These are phyloP conservation scores for Lophura swinhoii DNA, from an alignment of 2,797 vertebrate genomes.

Conservation along the genomic window DNA sequence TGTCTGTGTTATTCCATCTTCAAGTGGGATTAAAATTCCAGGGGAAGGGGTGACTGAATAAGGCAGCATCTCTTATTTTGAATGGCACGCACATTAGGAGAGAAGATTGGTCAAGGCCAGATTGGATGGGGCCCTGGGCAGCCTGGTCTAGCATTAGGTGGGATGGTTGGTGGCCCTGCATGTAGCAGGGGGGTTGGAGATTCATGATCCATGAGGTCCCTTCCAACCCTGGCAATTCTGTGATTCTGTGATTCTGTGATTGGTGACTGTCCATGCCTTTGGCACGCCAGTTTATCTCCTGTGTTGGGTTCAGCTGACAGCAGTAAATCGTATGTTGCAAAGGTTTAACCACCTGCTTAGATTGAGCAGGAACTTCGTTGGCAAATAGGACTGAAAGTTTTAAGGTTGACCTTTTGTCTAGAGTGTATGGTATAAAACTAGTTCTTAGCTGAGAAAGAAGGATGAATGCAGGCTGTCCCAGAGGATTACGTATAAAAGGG, in stretches of 20 bases:
- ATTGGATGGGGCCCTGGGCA: too few species aligned
- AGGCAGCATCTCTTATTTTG: not conserved
- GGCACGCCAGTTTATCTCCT: not conserved
- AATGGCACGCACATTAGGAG: not conserved
- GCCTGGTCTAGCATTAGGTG: too few species aligned
- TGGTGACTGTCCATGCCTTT: not conserved
- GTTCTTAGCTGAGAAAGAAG: not conserved
- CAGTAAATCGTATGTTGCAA: not conserved
- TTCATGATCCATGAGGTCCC: too few species aligned
- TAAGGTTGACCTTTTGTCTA: not conserved
- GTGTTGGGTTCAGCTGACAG: not conserved
- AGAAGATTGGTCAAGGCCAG: not conserved
- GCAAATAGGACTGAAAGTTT: not conserved
- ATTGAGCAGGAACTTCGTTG: not conserved
- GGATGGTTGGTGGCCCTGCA: too few species aligned
- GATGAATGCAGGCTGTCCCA: not conserved
- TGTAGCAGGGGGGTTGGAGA: too few species aligned
- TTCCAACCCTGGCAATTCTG: too few species aligned
- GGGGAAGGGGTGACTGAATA: not conserved
- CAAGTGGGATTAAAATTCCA: conserved; percentile 4
- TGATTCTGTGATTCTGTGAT: too few species aligned
- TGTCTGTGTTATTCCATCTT: not conserved
- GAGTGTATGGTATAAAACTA: not conserved
- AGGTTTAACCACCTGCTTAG: not conserved
- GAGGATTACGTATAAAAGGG: not conserved